Base-by-base conservation (phyloP, 2,888 invertebrate species). In the Halictus ligatus region DNA sequence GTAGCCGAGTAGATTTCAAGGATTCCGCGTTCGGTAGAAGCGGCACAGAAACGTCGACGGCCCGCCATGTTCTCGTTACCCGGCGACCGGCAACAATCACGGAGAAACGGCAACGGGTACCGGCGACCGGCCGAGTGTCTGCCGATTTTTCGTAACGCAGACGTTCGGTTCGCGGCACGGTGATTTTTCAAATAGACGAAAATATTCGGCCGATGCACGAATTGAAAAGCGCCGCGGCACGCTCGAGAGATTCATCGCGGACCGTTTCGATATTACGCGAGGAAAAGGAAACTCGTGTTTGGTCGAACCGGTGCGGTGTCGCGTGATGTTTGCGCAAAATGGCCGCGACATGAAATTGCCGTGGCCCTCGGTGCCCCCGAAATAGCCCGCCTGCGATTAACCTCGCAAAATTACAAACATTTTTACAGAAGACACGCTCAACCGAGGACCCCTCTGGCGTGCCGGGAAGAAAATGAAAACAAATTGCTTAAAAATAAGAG, bases 141-240 rank as follows among this genome's bases (percentile, higher is more conserved):
- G 29, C 67, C 21, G 18, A 21, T 29, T 67, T 67, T 67, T 35
- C 35, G 72, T 35, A 78, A 78, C 46, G 54, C 83, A n/a, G n/a
- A 10, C 29, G 15, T 29, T 3, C 29, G 77, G 54, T 50, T 48
- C 76, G 54, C 25, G 50, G 43, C 1, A 58, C 15, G 71, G 35
- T 50, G 78, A 75, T 78, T 75, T 78, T 84, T 78, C 67, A 18
- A 60, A 67, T 60, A 60, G 69, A 73, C 75, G 50, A 78, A 81
- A 78, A 81, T 78, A 74, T 48, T 87, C 78, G 77, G 58, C 75
- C 64, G 78, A 64, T 82, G 80, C 83, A 46, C 86, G 76, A 86
- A 86, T 77, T 84, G 78, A 83, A 86, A 86, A 72, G 69, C 29
- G 29, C 13, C 29, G 69, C n/a, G 72, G 64, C 64, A 80, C 83